A percentile compares a stretch with the other conserved stretches of the same genome.
Conservation (phyloP, 2,797 vertebrate genomes). For the Hypotaenidia philippensis region DNA sequence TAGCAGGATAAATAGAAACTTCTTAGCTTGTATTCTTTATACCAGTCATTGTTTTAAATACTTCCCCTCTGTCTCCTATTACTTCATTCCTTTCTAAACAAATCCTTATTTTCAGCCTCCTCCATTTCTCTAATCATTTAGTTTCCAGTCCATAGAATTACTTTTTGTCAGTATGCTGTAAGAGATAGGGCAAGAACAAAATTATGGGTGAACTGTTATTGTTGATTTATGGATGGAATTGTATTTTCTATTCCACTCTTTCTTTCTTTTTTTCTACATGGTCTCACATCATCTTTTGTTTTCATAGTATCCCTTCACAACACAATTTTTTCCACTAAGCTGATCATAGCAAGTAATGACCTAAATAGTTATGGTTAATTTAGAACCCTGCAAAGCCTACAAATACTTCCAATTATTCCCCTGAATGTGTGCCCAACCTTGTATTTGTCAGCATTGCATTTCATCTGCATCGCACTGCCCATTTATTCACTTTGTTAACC, state of each 20-base stretch:
- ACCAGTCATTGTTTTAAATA: background rate
- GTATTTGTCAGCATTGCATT: background rate
- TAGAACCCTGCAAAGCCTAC: background rate
- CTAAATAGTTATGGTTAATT: constrained; percentile 10
- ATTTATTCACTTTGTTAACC: constrained; percentile 33
- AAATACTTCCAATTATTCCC: background rate
- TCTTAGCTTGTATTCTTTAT: background rate
- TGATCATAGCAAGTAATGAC: background rate
- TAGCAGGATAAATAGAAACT: background rate
- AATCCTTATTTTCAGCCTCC: background rate
- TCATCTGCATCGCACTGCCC: background rate
- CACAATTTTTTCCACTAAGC: background rate
- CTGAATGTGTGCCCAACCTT: background rate
- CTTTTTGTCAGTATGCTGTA: background rate
- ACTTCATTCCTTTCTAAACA: constrained; percentile 19
- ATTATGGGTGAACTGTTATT: background rate
- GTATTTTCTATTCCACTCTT: background rate
- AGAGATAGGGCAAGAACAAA: background rate
- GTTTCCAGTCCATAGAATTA: background rate
- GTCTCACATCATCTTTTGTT: background rate
- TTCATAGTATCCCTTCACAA: background rate
- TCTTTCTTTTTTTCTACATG: no score
- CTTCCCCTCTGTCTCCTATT: background rate
- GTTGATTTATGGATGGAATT: background rate
- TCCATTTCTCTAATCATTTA: background rate